Evolutionary conservation across 2,888 invertebrate genomes (phyloP).

Genomic region (Iphiclides podalirius): DNA sequence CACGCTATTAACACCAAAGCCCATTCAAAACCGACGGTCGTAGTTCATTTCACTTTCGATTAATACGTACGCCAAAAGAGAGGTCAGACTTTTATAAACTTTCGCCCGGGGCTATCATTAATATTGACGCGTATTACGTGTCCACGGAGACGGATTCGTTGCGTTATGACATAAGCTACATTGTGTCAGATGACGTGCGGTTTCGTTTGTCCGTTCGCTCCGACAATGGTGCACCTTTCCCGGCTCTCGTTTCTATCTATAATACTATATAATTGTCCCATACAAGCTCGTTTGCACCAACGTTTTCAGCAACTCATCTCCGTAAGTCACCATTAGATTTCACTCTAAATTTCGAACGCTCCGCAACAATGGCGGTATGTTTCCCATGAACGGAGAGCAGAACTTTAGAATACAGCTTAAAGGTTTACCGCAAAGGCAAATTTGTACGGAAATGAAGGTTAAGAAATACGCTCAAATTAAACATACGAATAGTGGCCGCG

Average conservation of each 20-base stretch:
- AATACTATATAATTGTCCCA: conserved; percentile 2
- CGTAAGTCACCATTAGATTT: conserved; percentile 2
- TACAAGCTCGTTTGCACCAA: conserved; percentile 24
- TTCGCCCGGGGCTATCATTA: conserved; percentile 53
- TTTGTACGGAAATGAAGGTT: no score
- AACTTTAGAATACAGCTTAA: no score
- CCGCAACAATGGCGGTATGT: conserved; percentile 39
- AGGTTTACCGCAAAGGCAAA: no score
- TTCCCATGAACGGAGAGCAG: conserved; percentile 52
- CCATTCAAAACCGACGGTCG: conserved; percentile 51
- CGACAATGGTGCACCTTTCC: background rate
- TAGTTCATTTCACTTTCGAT: conserved; percentile 76
- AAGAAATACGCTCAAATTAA: no score
- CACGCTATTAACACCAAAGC: conserved; percentile 53
- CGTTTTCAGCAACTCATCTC: conserved; percentile 15
- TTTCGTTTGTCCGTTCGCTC: background rate
- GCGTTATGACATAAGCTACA: no score
- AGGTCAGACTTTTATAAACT: conserved; percentile 63
- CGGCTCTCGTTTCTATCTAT: background rate
- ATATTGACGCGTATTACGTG: conserved; percentile 54
- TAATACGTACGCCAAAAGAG: conserved; percentile 57
- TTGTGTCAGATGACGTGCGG: no score
- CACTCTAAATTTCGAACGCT: background rate
- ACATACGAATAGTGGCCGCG: no score
- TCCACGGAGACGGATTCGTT: conserved; percentile 33